Percentiles rank a stretch among this genome's conserved stretches.
Evolutionary conservation across 2,888 invertebrate genomes (phyloP).

Genomic region (Nephrocerus scutellatus): DNA sequence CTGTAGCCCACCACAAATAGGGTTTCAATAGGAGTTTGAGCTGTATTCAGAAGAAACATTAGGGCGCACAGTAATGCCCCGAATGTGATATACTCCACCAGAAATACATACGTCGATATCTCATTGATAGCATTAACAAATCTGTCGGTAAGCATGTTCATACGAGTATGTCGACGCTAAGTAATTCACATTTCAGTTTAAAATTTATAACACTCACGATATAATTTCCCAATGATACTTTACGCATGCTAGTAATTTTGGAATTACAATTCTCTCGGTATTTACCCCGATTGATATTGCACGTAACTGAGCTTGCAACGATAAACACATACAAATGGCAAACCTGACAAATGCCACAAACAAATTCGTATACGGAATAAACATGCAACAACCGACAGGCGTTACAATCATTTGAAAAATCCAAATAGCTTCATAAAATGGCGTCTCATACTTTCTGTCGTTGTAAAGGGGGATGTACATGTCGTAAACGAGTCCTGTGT

Average conservation of each 20-base stretch:
- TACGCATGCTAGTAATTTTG: no score
- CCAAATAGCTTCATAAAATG: slow-evolving; percentile 13
- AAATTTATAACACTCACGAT: no score
- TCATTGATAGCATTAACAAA: slow-evolving; percentile 12
- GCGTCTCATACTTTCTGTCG: slow-evolving; percentile 15
- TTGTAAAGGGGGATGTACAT: slow-evolving; percentile 18
- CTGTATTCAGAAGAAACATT: slow-evolving; percentile 15
- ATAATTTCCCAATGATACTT: no score
- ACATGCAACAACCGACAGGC: slow-evolving; percentile 18
- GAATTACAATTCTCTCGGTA: no score
- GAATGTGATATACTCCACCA: slow-evolving; percentile 14
- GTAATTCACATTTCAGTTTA: no score
- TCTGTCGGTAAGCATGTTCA: no score
- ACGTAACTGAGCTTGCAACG: slow-evolving; percentile 8
- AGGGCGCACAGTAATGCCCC: slow-evolving; percentile 17
- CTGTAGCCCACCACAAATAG: slow-evolving; percentile 6
- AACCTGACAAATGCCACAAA: slow-evolving; percentile 12
- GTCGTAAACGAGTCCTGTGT: slow-evolving; percentile 15
- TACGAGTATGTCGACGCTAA: no score
- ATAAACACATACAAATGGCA: slow-evolving; percentile 15
- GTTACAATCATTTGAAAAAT: slow-evolving; percentile 5
- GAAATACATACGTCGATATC: slow-evolving; percentile 13
- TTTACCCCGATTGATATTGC: neutral
- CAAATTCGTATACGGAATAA: slow-evolving; percentile 15
- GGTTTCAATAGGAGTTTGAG: neutral